These are phyloP conservation scores for Drosophila niveifrons DNA, from an alignment of 2,888 invertebrate species.

Conservation along the genomic window DNA sequence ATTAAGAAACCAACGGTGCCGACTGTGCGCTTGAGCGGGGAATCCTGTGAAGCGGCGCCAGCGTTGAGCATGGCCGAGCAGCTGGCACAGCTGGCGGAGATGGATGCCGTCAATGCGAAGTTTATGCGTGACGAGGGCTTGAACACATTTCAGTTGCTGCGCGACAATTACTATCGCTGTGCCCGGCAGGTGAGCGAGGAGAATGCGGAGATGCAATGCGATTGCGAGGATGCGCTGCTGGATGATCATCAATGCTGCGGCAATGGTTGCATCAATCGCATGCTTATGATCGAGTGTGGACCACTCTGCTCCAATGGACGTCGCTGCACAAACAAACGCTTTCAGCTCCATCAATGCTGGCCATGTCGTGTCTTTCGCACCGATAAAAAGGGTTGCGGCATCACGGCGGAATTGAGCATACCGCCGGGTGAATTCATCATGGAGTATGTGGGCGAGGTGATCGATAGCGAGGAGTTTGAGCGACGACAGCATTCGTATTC, in stretches of 20 bases:
- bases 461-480: slow-evolving; percentile 95
- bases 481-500: slow-evolving; percentile 95
- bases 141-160: slow-evolving; percentile 91
- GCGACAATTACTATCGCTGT: slow-evolving; percentile 94
- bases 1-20: slow-evolving; percentile 88
- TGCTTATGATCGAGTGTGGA: slow-evolving; percentile 99
- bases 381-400: slow-evolving; percentile 97
- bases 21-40: slow-evolving; percentile 83
- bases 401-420: slow-evolving; percentile 87
- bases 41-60: slow-evolving; percentile 84
- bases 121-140: slow-evolving; percentile 85
- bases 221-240: slow-evolving; percentile 70
- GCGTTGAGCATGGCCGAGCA: slow-evolving; percentile 77
- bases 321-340: slow-evolving; percentile 96
- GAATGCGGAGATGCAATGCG: slow-evolving; percentile 94
- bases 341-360: slow-evolving; percentile 94
- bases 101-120: slow-evolving; percentile 82
- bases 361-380: slow-evolving; percentile 95
- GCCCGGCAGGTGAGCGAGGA: slow-evolving; percentile 95
- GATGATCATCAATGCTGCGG: slow-evolving; percentile 96
- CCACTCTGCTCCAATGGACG: slow-evolving; percentile 95
- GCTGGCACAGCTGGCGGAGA: slow-evolving; percentile 76
- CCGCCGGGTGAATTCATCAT: slow-evolving; percentile 94
- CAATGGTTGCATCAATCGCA: slow-evolving; percentile 97
- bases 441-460: slow-evolving; percentile 99